Evolutionary conservation across 37 sponge, comb jelly and placozoan species (phyloP).

Genomic region (Dysidea cf. avara): DNA sequence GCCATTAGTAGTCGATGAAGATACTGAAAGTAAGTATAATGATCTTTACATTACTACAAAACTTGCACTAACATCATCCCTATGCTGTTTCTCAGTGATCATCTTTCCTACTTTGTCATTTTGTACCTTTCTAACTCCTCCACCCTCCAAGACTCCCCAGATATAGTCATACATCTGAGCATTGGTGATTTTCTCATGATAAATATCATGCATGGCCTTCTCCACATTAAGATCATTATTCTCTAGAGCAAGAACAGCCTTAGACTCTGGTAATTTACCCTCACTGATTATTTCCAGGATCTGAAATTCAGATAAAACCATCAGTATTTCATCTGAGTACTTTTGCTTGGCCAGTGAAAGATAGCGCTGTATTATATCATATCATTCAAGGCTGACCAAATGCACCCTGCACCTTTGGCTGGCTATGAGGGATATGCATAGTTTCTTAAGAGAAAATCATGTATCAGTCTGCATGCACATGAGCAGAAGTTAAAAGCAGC

Average conservation of each 20-base stretch:
- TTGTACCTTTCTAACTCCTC: constrained; percentile 39
- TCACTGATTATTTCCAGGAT: too few relatives aligned
- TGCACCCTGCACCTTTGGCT: too few relatives aligned
- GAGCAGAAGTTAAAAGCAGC: too few relatives aligned
- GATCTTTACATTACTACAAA: not conserved
- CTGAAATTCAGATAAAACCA: too few relatives aligned
- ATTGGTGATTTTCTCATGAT: constrained; percentile 37
- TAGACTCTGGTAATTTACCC: not conserved
- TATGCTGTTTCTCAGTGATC: not conserved
- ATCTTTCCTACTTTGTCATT: constrained; percentile 28
- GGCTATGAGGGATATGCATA: too few relatives aligned
- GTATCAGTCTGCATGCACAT: too few relatives aligned
- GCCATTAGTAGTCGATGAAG: constrained; percentile 52
- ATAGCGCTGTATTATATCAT: too few relatives aligned
- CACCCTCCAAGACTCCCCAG: constrained; percentile 38
- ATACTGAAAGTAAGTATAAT: constrained; percentile 18
- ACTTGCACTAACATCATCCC: not conserved
- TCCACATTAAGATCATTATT: constrained; percentile 52
- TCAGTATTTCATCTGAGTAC: too few relatives aligned
- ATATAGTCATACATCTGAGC: constrained; percentile 52
- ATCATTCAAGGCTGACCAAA: too few relatives aligned
- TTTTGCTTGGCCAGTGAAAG: too few relatives aligned
- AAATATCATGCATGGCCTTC: constrained; percentile 35
- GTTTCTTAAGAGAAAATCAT: too few relatives aligned
- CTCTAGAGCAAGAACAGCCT: constrained; percentile 39